Evolutionary conservation across 1,140 invertebrate genomes (phyloP).

Genomic region (Drosophila suzukii): DNA sequence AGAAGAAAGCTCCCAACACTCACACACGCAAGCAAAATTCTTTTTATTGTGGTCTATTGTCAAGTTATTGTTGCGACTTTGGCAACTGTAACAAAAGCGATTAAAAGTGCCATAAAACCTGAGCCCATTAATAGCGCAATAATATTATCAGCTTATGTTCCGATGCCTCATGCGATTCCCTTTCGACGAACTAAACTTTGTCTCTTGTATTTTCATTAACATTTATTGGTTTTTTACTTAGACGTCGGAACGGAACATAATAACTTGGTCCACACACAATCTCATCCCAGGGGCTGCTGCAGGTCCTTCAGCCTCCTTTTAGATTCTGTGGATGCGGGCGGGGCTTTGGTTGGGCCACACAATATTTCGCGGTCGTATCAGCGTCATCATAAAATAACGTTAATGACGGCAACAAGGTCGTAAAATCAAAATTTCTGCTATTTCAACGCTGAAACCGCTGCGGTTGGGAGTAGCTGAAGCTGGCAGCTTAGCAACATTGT

Average conservation of each 20-base stretch:
- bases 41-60: slow-evolving; percentile 72
- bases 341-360: slow-evolving; percentile 10
- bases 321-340: background rate
- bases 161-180: slow-evolving; percentile 58
- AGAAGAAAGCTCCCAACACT: background rate
- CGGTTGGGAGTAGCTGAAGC: slow-evolving; percentile 38
- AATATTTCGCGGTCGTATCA: slow-evolving; percentile 82
- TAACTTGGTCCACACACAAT: slow-evolving; percentile 41
- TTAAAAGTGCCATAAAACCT: slow-evolving; percentile 83
- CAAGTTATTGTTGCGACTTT: slow-evolving; percentile 78
- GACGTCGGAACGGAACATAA: slow-evolving; percentile 61
- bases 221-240: slow-evolving; percentile 83
- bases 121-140: slow-evolving; percentile 81
- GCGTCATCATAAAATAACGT: slow-evolving; percentile 84
- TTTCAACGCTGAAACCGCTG: slow-evolving; percentile 72
- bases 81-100: slow-evolving; percentile 82
- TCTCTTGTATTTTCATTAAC: slow-evolving; percentile 83
- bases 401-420: slow-evolving; percentile 82
- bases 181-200: slow-evolving; percentile 67
- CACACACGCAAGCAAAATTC: slow-evolving; percentile 56
- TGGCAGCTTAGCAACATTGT: slow-evolving; percentile 61
- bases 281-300: slow-evolving; percentile 22
- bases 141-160: slow-evolving; percentile 83
- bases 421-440: slow-evolving; percentile 83
- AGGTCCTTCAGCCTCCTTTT: slow-evolving; percentile 36